These are phyloP conservation scores for Subacronicta megacephala DNA, from an alignment of 2,888 invertebrate species.

Conservation along the genomic window DNA sequence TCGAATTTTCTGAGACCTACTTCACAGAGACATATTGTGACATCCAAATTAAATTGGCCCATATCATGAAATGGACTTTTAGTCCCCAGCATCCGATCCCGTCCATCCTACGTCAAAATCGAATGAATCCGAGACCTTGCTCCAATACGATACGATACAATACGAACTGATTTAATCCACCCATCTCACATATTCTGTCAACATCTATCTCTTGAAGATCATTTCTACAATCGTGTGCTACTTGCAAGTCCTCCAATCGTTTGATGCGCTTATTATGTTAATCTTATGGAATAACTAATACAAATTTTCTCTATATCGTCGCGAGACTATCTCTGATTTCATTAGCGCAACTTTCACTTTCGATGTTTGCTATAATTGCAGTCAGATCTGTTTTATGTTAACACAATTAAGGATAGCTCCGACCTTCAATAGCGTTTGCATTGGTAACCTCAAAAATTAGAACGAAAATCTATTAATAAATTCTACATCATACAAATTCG, in stretches of 20 bases:
- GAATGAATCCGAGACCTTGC: constrained; percentile 45
- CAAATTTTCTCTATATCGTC: constrained; percentile 37
- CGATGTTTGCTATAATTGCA: constrained; percentile 39
- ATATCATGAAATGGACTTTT: constrained; percentile 10
- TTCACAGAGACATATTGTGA: neutral
- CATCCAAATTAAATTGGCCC: constrained; percentile 16
- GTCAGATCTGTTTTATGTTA: constrained; percentile 47
- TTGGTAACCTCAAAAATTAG: constrained; percentile 50
- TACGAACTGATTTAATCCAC: constrained; percentile 19
- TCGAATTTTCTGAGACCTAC: no score
- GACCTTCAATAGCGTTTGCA: constrained; percentile 42
- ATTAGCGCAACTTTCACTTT: constrained; percentile 58
- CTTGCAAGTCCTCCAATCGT: constrained; percentile 24
- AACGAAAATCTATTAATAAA: constrained; percentile 28
- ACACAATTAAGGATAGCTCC: constrained; percentile 35
- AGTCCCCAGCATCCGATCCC: constrained; percentile 11
- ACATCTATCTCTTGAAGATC: constrained; percentile 16
- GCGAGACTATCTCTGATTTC: constrained; percentile 40
- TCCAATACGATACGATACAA: constrained; percentile 16
- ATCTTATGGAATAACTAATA: constrained; percentile 51
- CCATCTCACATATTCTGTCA: constrained; percentile 15
- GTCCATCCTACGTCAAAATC: constrained; percentile 23
- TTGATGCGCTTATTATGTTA: constrained; percentile 51
- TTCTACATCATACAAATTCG: constrained; percentile 11
- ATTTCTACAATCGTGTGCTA: constrained; percentile 24